Evolutionary conservation across 2,113 vertebrate genomes (phyloP), one percentile per base, ranked within the genome.

Genomic region (Columbina picui): DNA sequence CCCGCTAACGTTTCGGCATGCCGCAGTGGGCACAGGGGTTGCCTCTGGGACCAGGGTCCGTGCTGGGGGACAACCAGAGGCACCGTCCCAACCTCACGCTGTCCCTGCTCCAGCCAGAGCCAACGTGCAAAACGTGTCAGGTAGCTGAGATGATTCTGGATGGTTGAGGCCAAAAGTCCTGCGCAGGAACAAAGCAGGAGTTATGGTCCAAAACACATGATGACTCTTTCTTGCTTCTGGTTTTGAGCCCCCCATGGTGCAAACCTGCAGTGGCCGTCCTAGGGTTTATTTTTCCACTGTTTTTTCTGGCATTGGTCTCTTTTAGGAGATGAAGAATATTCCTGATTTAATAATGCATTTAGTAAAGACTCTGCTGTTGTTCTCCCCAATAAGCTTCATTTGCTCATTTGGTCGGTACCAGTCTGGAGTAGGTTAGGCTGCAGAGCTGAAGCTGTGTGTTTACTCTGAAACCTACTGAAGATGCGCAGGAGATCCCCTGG

Each of bases 21-120:
- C 30, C 4, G 5, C 5, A 3, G 38, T 0, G 7, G 41, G 49
- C 9, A 0, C n/a, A 7, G 22, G 43, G 5, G 43, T 11, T 14
- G 27, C 49, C 3, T 0, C 50, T 17, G 2, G n/a, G 49, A 45
- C 15, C 0, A 0, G 65, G 25, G 38, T 36, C 71, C 1, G 0
- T 56, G 84, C 70, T 7, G 1, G 61, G 60, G 75, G 45, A 65
- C 4, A 1, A 65, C 25, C 9, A 5, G 84, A 53, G 77, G 64
- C 56, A 32, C 45, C 5, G 1, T 41, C 74, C 36, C 69, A 22
- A 41, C 78, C 27, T 57, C 1, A 0, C 21, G 23, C 19, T 2
- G 0, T 7, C 45, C 38, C 52, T 90, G 74, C 78, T 85, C 53
- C 86, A 73, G 89, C 79, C 93, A 85, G 89, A 90, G 91, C 65